A percentile compares a stretch with the other conserved stretches of the same genome.
phyloP scores from a whole-genome alignment of 2,888 invertebrate species.

The Emmelina monodactyla region DNA sequence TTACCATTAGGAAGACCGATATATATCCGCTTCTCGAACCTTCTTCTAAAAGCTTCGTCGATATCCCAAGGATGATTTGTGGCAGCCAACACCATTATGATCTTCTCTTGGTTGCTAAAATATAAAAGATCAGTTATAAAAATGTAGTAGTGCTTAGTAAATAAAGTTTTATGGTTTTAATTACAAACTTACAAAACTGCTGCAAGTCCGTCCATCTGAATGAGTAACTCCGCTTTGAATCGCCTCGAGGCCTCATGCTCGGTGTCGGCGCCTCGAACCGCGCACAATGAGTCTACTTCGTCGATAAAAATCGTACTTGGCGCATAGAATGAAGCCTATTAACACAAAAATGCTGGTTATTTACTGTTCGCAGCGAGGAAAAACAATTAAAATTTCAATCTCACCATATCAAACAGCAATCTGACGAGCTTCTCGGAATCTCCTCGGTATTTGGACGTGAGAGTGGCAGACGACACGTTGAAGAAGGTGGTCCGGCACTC shows the following conservation, averaged over 20 bases:
- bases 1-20: slow-evolving; percentile 83
- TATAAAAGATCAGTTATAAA: slow-evolving; percentile 2
- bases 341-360: too few species aligned
- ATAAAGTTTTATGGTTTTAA: background rate
- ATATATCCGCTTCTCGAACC: slow-evolving; percentile 89
- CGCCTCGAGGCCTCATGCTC: slow-evolving; percentile 88
- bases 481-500: slow-evolving; percentile 90
- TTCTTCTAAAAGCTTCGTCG: slow-evolving; percentile 84
- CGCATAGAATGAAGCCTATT: slow-evolving; percentile 87
- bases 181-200: slow-evolving; percentile 57
- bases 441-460: slow-evolving; percentile 90
- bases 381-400: slow-evolving; percentile 13
- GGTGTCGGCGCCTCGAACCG: slow-evolving; percentile 80
- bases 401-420: slow-evolving; percentile 85
- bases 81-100: slow-evolving; percentile 88
- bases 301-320: slow-evolving; percentile 92
- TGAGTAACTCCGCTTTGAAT: slow-evolving; percentile 87
- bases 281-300: slow-evolving; percentile 88
- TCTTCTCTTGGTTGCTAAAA: slow-evolving; percentile 65
- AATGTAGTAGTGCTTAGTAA: background rate
- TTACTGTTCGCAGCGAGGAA: too few species aligned
- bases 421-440: slow-evolving; percentile 90
- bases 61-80: slow-evolving; percentile 94
- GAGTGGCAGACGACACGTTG: slow-evolving; percentile 85
- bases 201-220: slow-evolving; percentile 89